Percentiles rank a stretch among this genome's conserved stretches.
Evolutionary conservation across 2,797 vertebrate genomes (phyloP).

Genomic region (Periophthalmus magnuspinnatus): DNA sequence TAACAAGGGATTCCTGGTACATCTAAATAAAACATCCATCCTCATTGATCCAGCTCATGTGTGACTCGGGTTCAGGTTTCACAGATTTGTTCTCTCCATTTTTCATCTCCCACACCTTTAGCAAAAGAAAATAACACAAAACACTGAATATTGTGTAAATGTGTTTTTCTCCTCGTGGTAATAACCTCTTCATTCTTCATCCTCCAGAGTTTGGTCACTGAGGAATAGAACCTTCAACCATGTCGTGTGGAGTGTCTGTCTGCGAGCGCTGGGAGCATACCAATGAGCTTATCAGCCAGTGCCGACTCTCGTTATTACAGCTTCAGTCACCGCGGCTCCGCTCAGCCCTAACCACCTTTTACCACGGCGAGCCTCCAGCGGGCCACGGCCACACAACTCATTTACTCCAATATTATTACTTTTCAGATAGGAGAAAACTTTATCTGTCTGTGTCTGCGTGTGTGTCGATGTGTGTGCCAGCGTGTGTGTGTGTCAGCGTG

Average conservation of each 20-base stretch:
- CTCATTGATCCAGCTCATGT: not conserved
- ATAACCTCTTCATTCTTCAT: no score
- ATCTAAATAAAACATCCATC: not conserved
- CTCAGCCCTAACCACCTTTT: slow-evolving; percentile 56
- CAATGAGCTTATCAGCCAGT: slow-evolving; percentile 55
- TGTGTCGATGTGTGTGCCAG: slow-evolving; percentile 30
- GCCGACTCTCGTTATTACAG: slow-evolving; percentile 57
- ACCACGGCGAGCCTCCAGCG: slow-evolving; percentile 56
- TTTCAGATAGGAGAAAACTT: slow-evolving; percentile 62
- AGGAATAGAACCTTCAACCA: slow-evolving; percentile 50
- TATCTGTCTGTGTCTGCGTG: slow-evolving; percentile 45
- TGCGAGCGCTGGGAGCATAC: slow-evolving; percentile 38
- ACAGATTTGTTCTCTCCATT: no score
- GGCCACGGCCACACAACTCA: slow-evolving; percentile 53
- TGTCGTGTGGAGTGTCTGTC: slow-evolving; percentile 14
- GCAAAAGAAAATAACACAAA: no score
- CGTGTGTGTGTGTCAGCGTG: not conserved
- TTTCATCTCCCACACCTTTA: no score
- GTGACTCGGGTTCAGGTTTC: no score
- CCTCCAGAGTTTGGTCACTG: not conserved
- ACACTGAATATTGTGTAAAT: no score
- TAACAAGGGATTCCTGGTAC: not conserved
- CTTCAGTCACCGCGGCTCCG: slow-evolving; percentile 58
- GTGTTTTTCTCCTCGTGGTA: no score
- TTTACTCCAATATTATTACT: slow-evolving; percentile 71